Evolutionary conservation across 2,888 invertebrate species (phyloP), one percentile per base, ranked within the genome.

Genomic region (Miltochrista miniata): DNA sequence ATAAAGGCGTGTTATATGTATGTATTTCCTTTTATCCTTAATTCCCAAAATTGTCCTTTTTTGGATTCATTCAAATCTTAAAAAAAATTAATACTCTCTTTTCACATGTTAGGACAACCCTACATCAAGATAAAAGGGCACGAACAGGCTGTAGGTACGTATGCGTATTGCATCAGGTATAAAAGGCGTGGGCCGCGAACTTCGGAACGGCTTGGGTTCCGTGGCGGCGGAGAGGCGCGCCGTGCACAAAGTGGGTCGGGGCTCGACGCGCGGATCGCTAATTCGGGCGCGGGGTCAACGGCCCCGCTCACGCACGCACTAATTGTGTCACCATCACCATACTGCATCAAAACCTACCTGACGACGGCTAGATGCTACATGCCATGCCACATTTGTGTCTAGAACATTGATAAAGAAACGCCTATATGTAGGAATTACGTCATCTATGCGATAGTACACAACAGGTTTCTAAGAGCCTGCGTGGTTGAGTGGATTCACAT

Each of bases 271-370:
- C 56, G 77, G 70, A 67, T 67, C 77, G 79, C 85, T 87, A 86
- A 87, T 79, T 87, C 83, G 75, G 86, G 75, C 72, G 76, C 81
- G 85, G 85, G 86, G 86, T 87, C 85, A 72, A 69, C 76, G 75
- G 56, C 76, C 75, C 70, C 59, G 40, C 65, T 42, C 58, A 53
- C 64, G 45, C 54, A 54, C 63, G 64, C 64, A 68, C 72, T 74
- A 79, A 79, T 75, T 72, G 80, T 80, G 80, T 81, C 82, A 73
- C 75, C 72, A 55, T 81, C 82, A 73, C 75, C 18, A 24, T 63
- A 55, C 64, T 57, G 58, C 66, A 59, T 45, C 51, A 42, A 43
- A 43, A 46, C 47, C 56, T 39, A 36, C 34, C 46, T 45, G 43
- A 43, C 39, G 12, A 38, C 37, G 18, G 5, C 18, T 48, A 36